These are phyloP conservation scores for Varecia variegata DNA, from an alignment of 2,797 vertebrate genomes.

Conservation along the genomic window DNA sequence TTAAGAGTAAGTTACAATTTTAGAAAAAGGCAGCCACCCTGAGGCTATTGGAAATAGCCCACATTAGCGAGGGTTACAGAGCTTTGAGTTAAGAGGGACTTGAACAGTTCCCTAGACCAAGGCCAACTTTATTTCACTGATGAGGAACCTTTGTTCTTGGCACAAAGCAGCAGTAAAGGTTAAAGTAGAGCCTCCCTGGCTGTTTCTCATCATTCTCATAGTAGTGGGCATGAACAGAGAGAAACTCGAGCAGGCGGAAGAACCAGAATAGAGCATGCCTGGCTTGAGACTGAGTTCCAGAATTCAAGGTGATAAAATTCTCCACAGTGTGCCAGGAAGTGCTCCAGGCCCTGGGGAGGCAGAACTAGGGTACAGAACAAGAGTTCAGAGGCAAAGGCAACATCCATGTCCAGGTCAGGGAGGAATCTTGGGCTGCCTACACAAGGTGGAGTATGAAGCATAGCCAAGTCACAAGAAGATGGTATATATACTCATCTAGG, in stretches of 20 bases:
- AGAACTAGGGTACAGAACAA: not conserved
- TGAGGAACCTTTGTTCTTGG: not conserved
- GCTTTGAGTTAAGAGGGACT: not conserved
- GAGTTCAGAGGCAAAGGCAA: not conserved
- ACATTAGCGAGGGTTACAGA: too few species aligned
- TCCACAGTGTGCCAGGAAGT: not conserved
- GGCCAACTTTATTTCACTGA: not conserved
- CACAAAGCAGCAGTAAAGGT: not conserved
- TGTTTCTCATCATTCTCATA: not conserved
- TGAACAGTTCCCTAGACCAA: too few species aligned
- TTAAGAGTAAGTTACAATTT: not conserved
- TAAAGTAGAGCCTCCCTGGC: not conserved
- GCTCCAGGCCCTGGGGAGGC: not conserved
- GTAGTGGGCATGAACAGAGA: not conserved
- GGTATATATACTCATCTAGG: not conserved
- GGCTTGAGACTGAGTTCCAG: not conserved
- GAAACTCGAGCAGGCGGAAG: not conserved
- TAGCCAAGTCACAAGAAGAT: not conserved
- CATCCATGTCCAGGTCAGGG: not conserved
- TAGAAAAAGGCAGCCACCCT: not conserved
- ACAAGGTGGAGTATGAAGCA: not conserved
- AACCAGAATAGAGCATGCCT: not conserved
- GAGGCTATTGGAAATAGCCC: not conserved
- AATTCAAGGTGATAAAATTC: not conserved
- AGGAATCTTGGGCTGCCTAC: not conserved